Base-by-base conservation (phyloP, 2,888 invertebrate genomes). In the Silvanus unidentatus region DNA sequence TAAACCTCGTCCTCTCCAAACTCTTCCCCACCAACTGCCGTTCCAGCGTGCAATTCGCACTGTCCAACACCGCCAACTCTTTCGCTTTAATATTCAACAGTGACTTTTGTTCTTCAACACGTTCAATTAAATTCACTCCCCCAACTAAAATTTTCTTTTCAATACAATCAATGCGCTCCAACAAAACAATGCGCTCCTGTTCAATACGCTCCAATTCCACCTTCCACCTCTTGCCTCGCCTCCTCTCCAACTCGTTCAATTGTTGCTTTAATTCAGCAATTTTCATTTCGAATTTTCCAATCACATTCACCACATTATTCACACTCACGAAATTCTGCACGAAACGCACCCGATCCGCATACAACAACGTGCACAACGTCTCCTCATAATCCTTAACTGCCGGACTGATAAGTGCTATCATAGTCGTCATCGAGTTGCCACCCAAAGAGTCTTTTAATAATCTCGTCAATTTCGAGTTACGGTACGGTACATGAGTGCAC, bases 391-490 rank as follows among this genome's bases (percentile, higher is more conserved):
- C 95, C 50, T 85, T 77, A 61, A 89, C 88, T 0, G 93, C 90
- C 2, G 96, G 94, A 2, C 96, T 94, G 30, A 95, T 80, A 45
- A 94, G 95, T 1, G 97, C 97, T 60, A 92, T 88, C 93, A 91
- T 90, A 9, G 90, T 82, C 27, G 92, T 92, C 73, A 91, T 89
- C 0, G 90, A 88, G 74, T 95, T 96, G 0, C 95, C 95, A 1
- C 95, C 95, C 1, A 97, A 75, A 0, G 96, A 96, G 68, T 98
- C 97, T 73, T 97, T 96, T 47, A 98, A 75, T 32, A 95, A 72
- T n/a, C 94, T 73, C 0, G 97, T 98, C 11, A 98, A 74, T 70
- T 98, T 98, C 0, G 94, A 94, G 75, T 98, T 97, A 57, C 97
- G 78, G 73, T 98, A 98, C 0, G 97, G 97, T 53, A 98, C 90